Evolutionary conservation across 2,888 invertebrate genomes (phyloP).

Genomic region (Desoria tigrina): DNA sequence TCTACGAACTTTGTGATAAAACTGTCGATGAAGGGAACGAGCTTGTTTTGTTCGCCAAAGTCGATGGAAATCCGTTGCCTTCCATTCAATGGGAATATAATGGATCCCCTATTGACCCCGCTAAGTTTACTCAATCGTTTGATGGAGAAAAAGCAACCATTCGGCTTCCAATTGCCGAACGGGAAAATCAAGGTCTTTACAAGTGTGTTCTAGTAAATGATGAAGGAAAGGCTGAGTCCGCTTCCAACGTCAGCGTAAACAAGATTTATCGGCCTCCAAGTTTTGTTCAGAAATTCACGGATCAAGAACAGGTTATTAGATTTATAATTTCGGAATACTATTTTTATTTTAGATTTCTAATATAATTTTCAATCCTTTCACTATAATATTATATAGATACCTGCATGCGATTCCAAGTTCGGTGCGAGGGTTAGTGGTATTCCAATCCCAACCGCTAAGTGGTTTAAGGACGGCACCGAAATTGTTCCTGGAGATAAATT

Average conservation of each 20-base stretch:
- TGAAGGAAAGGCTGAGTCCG: slow-evolving; percentile 68
- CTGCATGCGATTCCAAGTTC: slow-evolving; percentile 78
- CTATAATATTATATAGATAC: slow-evolving; percentile 67
- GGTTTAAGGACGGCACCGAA: slow-evolving; percentile 80
- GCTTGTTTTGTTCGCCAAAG: slow-evolving; percentile 32
- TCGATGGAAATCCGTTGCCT: slow-evolving; percentile 45
- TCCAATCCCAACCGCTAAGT: slow-evolving; percentile 74
- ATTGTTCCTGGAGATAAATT: slow-evolving; percentile 69
- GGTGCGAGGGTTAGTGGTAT: slow-evolving; percentile 77
- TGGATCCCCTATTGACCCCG: slow-evolving; percentile 6
- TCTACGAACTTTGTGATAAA: slow-evolving; percentile 25
- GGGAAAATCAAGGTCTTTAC: slow-evolving; percentile 74
- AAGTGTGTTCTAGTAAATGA: slow-evolving; percentile 74
- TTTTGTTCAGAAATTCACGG: slow-evolving; percentile 73
- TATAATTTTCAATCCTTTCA: no score
- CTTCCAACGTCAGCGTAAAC: slow-evolving; percentile 67
- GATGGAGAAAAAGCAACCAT: slow-evolving; percentile 30
- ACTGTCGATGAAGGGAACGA: slow-evolving; percentile 44
- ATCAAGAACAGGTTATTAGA: slow-evolving; percentile 65
- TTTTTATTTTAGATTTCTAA: not conserved
- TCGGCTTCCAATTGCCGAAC: slow-evolving; percentile 17
- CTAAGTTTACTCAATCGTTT: slow-evolving; percentile 17
- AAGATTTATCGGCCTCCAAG: slow-evolving; percentile 78
- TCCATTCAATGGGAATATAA: slow-evolving; percentile 35
- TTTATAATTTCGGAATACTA: no score